Base-by-base conservation (phyloP, 2,888 invertebrate genomes). In the Acanthosepion esculentum region DNA sequence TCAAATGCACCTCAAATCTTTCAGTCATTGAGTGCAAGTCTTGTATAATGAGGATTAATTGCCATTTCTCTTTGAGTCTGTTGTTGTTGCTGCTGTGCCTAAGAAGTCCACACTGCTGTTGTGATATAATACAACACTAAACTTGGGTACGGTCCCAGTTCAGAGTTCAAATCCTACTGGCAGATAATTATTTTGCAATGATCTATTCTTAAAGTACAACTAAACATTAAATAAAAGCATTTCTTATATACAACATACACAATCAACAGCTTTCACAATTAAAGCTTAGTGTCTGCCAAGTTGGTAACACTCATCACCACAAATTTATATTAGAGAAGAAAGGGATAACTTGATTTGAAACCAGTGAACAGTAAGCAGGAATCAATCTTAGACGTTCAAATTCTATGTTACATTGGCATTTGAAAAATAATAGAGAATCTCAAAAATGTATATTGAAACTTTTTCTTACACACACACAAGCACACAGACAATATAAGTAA, bases 101-200 rank as follows among this genome's bases (percentile, higher is more conserved):
- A 78, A 78, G 8, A 78, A 15, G n/a, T n/a, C n/a, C n/a, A n/a
- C n/a, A n/a, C 5, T 15, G n/a, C n/a, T 4, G 3, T n/a, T 15
- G 15, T 4, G 10, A 78, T 10, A 78, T n/a, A n/a, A 78, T 20
- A n/a, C 78, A 10, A 78, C n/a, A 15, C n/a, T 78, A 78, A 78
- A 78, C 78, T 78, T 78, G 78, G 78, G 78, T 78, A n/a, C 78
- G 18, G 78, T 78, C 78, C 78, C 78, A 78, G 78, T 78, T 78
- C n/a, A 78, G 78, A 78, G 78, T 78, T 78, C 78, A 78, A 78
- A 78, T 78, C 78, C n/a, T 78, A n/a, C n/a, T n/a, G n/a, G 78
- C 12, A n/a, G 78, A n/a, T 78, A 78, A 78, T 78, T 78, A 78
- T 78, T 78, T 78, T 78, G n/a, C n/a, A 78, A n/a, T 78, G 7